These are phyloP conservation scores for Pygocentrus nattereri DNA, from an alignment of 2,797 vertebrate species.

Conservation along the genomic window DNA sequence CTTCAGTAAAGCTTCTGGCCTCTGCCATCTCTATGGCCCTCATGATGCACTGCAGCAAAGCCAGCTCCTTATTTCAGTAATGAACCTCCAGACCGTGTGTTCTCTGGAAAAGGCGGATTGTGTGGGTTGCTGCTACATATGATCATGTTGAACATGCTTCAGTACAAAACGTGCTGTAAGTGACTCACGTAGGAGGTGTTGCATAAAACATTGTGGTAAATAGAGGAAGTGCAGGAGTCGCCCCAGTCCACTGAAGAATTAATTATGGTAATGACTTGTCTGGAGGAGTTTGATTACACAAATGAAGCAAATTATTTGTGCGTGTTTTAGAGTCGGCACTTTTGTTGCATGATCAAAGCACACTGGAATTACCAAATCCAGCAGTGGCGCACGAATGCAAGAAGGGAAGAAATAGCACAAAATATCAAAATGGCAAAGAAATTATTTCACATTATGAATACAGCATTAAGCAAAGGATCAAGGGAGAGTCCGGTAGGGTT, in stretches of 20 bases:
- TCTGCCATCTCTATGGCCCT: neutral
- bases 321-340: neutral
- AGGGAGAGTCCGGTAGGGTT: neutral
- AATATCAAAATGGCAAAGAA: neutral
- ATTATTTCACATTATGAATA: neutral
- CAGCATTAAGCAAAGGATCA: neutral
- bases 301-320: neutral
- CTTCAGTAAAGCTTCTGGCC: neutral
- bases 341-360: neutral
- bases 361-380: neutral
- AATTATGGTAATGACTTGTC: neutral
- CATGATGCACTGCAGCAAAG: neutral
- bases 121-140: neutral
- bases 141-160: neutral
- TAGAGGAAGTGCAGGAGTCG: neutral
- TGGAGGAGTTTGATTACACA: neutral
- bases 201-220: conserved; percentile 8
- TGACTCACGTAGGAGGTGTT: neutral
- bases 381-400: neutral
- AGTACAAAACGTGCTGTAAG: neutral
- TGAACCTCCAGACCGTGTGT: neutral
- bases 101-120: neutral
- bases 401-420: neutral
- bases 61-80: neutral
- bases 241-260: neutral